These are phyloP conservation scores for Pseudotriccus pelzelni DNA, from an alignment of 2,797 vertebrate genomes.

Conservation along the genomic window DNA sequence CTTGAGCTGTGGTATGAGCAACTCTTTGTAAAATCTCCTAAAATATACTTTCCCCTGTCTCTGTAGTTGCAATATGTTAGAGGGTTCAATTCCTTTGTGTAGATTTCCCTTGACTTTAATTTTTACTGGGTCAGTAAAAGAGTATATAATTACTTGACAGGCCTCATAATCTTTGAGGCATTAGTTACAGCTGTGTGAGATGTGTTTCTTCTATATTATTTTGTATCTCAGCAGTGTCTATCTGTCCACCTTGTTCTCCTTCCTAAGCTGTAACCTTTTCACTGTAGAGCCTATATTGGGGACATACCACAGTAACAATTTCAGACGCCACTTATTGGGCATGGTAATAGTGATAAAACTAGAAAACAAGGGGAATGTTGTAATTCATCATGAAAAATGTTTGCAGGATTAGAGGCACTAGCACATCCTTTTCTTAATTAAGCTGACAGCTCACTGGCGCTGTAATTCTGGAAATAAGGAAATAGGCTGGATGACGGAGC, in stretches of 20 bases:
- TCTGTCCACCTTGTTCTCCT: neutral
- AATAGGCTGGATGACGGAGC: neutral
- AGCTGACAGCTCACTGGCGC: neutral
- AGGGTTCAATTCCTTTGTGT: neutral
- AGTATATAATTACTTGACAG: neutral
- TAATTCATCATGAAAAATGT: neutral
- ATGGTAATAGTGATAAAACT: neutral
- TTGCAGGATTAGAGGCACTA: neutral
- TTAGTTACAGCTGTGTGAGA: neutral
- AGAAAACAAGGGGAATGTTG: neutral
- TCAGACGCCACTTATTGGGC: neutral
- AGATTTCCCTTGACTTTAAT: neutral
- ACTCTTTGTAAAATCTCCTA: neutral
- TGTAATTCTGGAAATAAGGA: neutral
- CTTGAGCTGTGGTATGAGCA: neutral
- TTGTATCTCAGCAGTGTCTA: neutral
- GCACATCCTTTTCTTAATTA: neutral
- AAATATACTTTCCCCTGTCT: rapidly evolving
- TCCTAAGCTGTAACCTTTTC: neutral
- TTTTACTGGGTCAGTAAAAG: neutral
- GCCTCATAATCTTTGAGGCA: neutral
- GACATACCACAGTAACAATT: neutral
- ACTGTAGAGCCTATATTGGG: neutral
- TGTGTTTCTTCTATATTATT: neutral
- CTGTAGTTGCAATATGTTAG: neutral